phyloP scores from a whole-genome alignment of 2,888 invertebrate genomes.

The Lasius fuliginosus region DNA sequence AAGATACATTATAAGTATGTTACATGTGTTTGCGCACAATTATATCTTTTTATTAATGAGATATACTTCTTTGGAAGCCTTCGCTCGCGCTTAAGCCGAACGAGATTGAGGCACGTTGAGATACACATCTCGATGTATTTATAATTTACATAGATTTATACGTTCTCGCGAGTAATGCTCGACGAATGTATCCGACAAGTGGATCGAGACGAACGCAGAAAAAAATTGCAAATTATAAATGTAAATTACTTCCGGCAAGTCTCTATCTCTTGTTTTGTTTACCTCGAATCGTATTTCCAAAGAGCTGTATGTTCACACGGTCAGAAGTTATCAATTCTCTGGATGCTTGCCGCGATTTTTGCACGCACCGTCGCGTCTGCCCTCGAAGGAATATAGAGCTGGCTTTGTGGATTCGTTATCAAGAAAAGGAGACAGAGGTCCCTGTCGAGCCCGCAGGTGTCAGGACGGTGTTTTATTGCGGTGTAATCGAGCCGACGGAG shows the following conservation, averaged over 20 bases:
- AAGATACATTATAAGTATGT: constrained; percentile 12
- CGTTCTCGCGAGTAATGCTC: constrained; percentile 16
- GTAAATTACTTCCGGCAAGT: constrained; percentile 45
- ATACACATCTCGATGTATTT: constrained; percentile 25
- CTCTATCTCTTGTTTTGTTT: constrained; percentile 15
- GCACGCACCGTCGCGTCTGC: constrained; percentile 34
- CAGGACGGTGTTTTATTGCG: constrained; percentile 80
- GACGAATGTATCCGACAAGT: constrained; percentile 30
- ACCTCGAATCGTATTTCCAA: constrained; percentile 1
- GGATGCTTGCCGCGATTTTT: constrained; percentile 54
- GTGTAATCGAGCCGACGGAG: constrained; percentile 81
- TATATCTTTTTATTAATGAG: constrained; percentile 19
- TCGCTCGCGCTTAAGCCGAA: constrained; percentile 38
- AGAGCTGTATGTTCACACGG: constrained; percentile 45
- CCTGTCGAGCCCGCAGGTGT: constrained; percentile 80
- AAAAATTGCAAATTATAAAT: constrained; percentile 27
- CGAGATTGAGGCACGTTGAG: constrained; percentile 34
- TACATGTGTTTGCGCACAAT: constrained; percentile 6
- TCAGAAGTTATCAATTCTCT: constrained; percentile 43
- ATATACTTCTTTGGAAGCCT: not conserved
- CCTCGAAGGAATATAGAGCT: constrained; percentile 65
- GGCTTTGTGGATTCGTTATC: constrained; percentile 75
- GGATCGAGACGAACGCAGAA: not conserved
- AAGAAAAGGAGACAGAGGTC: constrained; percentile 66
- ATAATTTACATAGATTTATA: constrained; percentile 30